Evolutionary conservation across 2,888 invertebrate genomes (phyloP).

Genomic region (Deilephila porcellus): DNA sequence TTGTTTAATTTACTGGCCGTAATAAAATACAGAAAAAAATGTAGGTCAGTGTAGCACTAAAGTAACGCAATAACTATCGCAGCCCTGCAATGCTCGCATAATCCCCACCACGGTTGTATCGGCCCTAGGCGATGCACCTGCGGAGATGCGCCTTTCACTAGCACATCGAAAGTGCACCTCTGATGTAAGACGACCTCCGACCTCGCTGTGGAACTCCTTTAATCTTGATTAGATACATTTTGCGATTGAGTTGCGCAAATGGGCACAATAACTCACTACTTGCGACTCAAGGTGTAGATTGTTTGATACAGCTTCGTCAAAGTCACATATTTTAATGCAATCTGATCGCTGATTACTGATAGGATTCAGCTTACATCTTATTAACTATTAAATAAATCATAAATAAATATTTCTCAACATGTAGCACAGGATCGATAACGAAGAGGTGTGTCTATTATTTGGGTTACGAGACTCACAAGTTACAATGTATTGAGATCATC

Average conservation of each 20-base stretch:
- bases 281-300: conserved; percentile 26
- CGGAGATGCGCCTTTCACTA: conserved; percentile 80
- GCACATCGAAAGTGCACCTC: conserved; percentile 79
- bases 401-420: conserved; percentile 1
- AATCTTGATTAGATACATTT: conserved; percentile 49
- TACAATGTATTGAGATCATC: not conserved
- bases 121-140: conserved; percentile 57
- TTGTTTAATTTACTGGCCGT: no score
- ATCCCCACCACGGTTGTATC: conserved; percentile 33
- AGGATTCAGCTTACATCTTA: conserved; percentile 17
- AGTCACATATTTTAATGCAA: conserved; percentile 17
- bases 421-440: not conserved
- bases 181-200: conserved; percentile 77
- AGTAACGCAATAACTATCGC: not conserved
- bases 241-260: conserved; percentile 42
- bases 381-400: conserved; percentile 10
- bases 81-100: conserved; percentile 34
- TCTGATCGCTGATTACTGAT: conserved; percentile 18
- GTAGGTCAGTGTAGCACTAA: not conserved
- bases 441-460: not conserved
- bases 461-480: not conserved
- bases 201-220: conserved; percentile 51
- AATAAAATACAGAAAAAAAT: not conserved
- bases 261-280: conserved; percentile 22
- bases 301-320: conserved; percentile 22